phyloP scores from a whole-genome alignment of 2,888 invertebrate genomes.

The Gonocerus acuteangulatus region DNA sequence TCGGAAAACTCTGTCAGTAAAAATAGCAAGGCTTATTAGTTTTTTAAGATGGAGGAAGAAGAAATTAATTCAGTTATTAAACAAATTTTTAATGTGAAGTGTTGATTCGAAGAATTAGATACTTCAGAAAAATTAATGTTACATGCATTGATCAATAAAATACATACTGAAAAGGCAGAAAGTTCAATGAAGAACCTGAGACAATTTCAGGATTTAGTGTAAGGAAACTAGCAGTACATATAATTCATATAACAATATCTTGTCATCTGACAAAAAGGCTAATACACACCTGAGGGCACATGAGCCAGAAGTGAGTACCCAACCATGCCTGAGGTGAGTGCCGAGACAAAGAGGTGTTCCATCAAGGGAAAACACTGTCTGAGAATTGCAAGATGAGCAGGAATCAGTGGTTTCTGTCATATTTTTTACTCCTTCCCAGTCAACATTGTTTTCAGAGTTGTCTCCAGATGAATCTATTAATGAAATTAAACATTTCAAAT shows the following conservation, averaged over 20 bases:
- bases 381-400: slow-evolving; percentile 37
- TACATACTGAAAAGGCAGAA: no score
- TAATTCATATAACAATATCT: no score
- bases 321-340: slow-evolving; percentile 38
- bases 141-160: no score
- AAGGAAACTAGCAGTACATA: no score
- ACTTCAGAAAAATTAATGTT: no score
- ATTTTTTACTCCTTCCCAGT: slow-evolving; percentile 32
- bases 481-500: background rate
- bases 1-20: slow-evolving; percentile 37
- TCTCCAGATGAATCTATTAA: slow-evolving; percentile 5
- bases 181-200: no score
- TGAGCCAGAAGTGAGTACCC: slow-evolving; percentile 39
- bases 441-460: slow-evolving; percentile 19
- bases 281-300: slow-evolving; percentile 39
- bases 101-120: no score
- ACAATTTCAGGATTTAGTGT: no score
- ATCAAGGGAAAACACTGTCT: slow-evolving; percentile 36
- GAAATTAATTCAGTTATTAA: slow-evolving; percentile 12
- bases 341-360: slow-evolving; percentile 38
- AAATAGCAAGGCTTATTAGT: no score
- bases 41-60: background rate
- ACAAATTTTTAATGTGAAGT: no score
- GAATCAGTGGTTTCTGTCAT: slow-evolving; percentile 31
- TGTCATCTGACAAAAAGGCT: no score